phyloP scores from a whole-genome alignment of 2,113 vertebrate species.

The Rhabdomys dilectus region DNA sequence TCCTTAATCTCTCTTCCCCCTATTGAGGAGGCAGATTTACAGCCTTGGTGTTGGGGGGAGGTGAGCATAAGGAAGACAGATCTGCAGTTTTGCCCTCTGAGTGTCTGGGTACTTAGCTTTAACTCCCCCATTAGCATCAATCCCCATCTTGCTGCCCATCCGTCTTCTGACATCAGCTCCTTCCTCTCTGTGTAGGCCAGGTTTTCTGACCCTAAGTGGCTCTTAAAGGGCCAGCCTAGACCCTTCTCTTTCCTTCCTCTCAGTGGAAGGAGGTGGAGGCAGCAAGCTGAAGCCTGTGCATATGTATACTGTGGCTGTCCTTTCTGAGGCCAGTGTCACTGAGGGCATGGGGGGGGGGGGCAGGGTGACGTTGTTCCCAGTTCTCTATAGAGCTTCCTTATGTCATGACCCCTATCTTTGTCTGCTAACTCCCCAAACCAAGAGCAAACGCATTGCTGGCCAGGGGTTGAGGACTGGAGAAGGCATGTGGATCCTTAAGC shows the following conservation, averaged over 20 bases:
- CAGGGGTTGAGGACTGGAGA: conserved; percentile 2
- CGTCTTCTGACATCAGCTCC: conserved; percentile 85
- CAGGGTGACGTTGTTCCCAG: neutral
- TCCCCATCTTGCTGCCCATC: conserved; percentile 83
- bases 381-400: neutral
- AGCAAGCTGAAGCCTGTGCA: neutral
- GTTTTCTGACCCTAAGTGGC: conserved; percentile 83
- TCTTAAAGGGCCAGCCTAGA: conserved; percentile 83
- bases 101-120: conserved; percentile 84
- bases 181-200: conserved; percentile 79
- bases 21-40: conserved; percentile 82
- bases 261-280: neutral
- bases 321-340: conserved; percentile 29
- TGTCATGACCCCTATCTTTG: conserved; percentile 5
- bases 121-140: conserved; percentile 85
- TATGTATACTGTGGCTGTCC: neutral
- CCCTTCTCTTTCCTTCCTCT: conserved; percentile 46
- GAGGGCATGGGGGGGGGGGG: neutral
- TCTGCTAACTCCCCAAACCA: neutral
- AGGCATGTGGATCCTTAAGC: neutral
- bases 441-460: neutral
- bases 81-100: conserved; percentile 82
- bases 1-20: conserved; percentile 67
- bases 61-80: conserved; percentile 82
- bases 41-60: conserved; percentile 58